These are phyloP conservation scores for Gorilla gorilla DNA, from an alignment of 2,113 vertebrate species.

Conservation along the genomic window DNA sequence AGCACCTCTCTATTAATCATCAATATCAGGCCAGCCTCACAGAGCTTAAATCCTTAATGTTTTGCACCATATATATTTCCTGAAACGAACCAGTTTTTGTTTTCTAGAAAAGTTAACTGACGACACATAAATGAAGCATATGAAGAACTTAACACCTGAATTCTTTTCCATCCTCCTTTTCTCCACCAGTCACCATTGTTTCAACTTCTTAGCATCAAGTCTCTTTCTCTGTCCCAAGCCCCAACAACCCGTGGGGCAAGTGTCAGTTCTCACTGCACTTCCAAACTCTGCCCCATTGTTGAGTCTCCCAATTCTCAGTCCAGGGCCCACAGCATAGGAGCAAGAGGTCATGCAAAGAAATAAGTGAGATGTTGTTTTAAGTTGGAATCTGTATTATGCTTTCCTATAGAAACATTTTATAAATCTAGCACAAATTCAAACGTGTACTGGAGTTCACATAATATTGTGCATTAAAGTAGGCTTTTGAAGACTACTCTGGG, in stretches of 20 bases:
- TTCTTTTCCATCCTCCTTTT: not conserved
- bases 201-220: not conserved
- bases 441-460: not conserved
- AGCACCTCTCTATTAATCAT: not conserved
- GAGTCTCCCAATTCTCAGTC: not conserved
- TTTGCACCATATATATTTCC: not conserved
- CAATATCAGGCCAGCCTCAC: not conserved
- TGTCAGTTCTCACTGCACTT: not conserved
- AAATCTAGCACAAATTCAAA: not conserved
- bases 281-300: not conserved
- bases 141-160: not conserved
- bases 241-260: not conserved
- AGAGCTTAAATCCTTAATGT: not conserved
- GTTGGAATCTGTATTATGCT: not conserved
- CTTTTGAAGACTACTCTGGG: not conserved
- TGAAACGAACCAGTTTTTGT: not conserved
- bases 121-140: not conserved
- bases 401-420: constrained; percentile 6
- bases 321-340: not conserved
- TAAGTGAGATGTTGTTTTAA: not conserved
- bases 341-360: not conserved
- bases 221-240: not conserved
- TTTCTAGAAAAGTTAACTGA: not conserved
- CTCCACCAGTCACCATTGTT: not conserved
- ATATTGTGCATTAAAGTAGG: not conserved